Evolutionary conservation across 2,888 invertebrate species (phyloP).

Genomic region (Phalera bucephala): DNA sequence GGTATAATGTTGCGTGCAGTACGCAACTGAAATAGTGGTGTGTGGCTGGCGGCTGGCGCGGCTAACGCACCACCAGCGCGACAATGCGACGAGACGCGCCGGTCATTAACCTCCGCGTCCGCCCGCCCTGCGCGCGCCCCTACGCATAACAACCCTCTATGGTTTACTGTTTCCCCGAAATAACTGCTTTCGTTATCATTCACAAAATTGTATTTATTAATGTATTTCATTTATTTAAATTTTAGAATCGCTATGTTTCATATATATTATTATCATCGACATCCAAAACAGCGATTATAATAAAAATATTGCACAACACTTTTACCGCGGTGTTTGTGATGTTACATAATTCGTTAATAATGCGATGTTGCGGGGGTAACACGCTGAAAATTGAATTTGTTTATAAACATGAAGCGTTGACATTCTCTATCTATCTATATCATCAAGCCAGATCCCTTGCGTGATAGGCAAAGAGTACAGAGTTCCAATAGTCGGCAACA

Average conservation of each 20-base stretch:
- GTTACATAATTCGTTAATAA: no score
- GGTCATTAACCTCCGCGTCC: slow-evolving; percentile 55
- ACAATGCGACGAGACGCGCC: slow-evolving; percentile 37
- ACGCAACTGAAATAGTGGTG: slow-evolving; percentile 17
- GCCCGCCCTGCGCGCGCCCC: slow-evolving; percentile 37
- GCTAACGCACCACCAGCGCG: slow-evolving; percentile 31
- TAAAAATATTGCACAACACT: slow-evolving; percentile 19
- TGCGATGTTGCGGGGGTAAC: no score
- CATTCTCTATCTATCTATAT: no score
- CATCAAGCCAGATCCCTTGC: no score
- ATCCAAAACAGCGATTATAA: slow-evolving; percentile 14
- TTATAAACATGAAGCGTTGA: no score
- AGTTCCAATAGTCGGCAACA: no score
- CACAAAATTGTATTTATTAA: no score
- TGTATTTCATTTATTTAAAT: no score
- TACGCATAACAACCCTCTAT: slow-evolving; percentile 38
- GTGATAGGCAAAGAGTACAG: no score
- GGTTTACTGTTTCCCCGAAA: slow-evolving; percentile 1
- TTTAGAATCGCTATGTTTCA: no score
- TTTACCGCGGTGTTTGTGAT: slow-evolving; percentile 1
- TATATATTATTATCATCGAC: slow-evolving; percentile 4
- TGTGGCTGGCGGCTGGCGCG: slow-evolving; percentile 11
- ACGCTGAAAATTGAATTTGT: no score
- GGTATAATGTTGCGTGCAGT: slow-evolving; percentile 26
- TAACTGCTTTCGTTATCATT: no score